Evolutionary conservation across 2,797 vertebrate species (phyloP).

Genomic region (Channa striata): DNA sequence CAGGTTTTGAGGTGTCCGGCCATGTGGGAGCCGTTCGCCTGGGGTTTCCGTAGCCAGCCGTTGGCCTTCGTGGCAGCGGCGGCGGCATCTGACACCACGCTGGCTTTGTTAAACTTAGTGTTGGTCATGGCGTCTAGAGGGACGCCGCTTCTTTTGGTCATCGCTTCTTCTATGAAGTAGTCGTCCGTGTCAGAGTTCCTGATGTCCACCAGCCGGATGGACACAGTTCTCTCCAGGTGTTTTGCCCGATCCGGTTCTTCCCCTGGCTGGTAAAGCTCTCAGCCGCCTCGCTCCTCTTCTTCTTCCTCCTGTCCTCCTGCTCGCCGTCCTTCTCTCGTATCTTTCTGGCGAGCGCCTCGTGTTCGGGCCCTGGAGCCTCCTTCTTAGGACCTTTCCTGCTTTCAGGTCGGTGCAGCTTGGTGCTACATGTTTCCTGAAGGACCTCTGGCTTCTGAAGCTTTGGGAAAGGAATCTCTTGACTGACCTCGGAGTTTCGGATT

Average conservation of each 20-base stretch:
- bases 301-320: conserved; percentile 81
- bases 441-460: conserved; percentile 36
- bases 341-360: conserved; percentile 55
- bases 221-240: conserved; percentile 85
- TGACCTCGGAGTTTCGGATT: conserved; percentile 1
- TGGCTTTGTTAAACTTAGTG: conserved; percentile 38
- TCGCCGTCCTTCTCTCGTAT: conserved; percentile 75
- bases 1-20: conserved; percentile 89
- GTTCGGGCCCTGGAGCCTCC: conserved; percentile 36
- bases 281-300: conserved; percentile 77
- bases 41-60: conserved; percentile 82
- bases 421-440: conserved; percentile 1
- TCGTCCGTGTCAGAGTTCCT: conserved; percentile 71
- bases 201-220: conserved; percentile 85
- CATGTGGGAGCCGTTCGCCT: conserved; percentile 75
- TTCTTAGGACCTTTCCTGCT: conserved; percentile 41
- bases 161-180: conserved; percentile 66
- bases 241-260: conserved; percentile 76
- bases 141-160: conserved; percentile 47
- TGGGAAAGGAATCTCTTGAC: not conserved
- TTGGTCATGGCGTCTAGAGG: conserved; percentile 48
- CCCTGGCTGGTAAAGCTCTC: conserved; percentile 82
- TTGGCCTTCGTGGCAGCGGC: conserved; percentile 83
- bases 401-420: conserved; percentile 48
- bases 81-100: conserved; percentile 63